Evolutionary conservation across 2,888 invertebrate species (phyloP).

Genomic region (Tyria jacobaeae): DNA sequence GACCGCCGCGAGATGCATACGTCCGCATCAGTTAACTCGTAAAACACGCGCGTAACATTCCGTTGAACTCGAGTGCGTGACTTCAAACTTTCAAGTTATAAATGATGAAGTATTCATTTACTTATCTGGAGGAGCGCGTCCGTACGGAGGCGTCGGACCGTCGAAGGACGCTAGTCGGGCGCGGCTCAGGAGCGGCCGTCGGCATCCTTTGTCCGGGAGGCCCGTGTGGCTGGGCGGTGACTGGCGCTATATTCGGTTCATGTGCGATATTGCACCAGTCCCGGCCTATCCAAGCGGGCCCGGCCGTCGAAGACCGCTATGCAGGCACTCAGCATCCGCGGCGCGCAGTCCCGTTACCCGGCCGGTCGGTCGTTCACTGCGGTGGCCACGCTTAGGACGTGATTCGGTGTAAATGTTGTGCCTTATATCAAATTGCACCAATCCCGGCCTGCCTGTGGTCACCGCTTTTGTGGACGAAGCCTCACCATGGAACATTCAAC

Average conservation of each 20-base stretch:
- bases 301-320: constrained; percentile 81
- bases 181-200: constrained; percentile 71
- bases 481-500: constrained; percentile 33
- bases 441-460: constrained; percentile 86
- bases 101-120: constrained; percentile 50
- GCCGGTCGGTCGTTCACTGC: constrained; percentile 82
- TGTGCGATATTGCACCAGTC: constrained; percentile 86
- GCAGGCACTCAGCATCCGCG: constrained; percentile 80
- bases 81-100: constrained; percentile 60
- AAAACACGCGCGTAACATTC: constrained; percentile 72
- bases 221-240: constrained; percentile 85
- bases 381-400: constrained; percentile 85
- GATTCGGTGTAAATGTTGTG: constrained; percentile 85
- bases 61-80: constrained; percentile 65
- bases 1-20: constrained; percentile 59
- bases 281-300: constrained; percentile 86
- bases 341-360: constrained; percentile 84
- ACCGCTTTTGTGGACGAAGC: constrained; percentile 52
- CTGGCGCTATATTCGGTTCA: constrained; percentile 84
- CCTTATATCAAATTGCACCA: constrained; percentile 85
- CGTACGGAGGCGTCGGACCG: constrained; percentile 46
- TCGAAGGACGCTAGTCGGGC: constrained; percentile 56
- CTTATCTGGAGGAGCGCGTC: constrained; percentile 46
- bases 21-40: constrained; percentile 49
- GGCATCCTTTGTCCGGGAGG: constrained; percentile 78